These are phyloP conservation scores for Rhyzopertha dominica DNA, from an alignment of 1,140 invertebrate species.

Conservation along the genomic window DNA sequence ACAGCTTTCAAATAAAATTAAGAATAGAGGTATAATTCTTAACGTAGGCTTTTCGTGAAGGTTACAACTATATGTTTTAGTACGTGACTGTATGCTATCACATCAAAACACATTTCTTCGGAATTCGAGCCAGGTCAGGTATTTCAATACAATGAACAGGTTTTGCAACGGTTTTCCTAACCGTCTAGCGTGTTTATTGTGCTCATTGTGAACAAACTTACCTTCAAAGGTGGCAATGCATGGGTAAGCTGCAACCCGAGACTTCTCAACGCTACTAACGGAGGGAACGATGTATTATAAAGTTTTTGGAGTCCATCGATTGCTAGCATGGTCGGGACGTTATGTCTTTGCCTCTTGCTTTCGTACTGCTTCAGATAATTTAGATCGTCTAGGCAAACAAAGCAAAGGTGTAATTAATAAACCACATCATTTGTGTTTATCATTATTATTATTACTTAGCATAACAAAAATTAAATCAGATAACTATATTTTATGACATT, in stretches of 20 bases:
- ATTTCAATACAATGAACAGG: constrained; percentile 24
- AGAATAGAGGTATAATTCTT: too few species aligned
- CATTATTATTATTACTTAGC: too few species aligned
- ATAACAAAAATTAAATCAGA: too few species aligned
- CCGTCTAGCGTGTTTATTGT: constrained; percentile 5
- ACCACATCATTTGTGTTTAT: too few species aligned
- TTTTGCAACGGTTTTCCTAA: constrained; percentile 4
- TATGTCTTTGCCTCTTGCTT: constrained; percentile 73
- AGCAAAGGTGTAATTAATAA: too few species aligned
- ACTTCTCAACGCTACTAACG: constrained; percentile 75
- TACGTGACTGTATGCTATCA: too few species aligned
- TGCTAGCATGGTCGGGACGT: constrained; percentile 80
- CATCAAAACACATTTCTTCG: too few species aligned
- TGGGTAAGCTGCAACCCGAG: constrained; percentile 83
- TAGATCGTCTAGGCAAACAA: constrained; percentile 50
- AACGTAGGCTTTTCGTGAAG: too few species aligned
- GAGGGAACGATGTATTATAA: constrained; percentile 71
- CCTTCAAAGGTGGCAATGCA: constrained; percentile 73
- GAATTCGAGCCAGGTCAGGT: constrained; percentile 42
- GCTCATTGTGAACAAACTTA: constrained; percentile 42
- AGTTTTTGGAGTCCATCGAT: constrained; percentile 85
- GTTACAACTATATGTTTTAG: too few species aligned
- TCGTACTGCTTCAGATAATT: constrained; percentile 80
- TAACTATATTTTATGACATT: too few species aligned
- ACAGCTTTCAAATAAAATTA: too few species aligned